phyloP scores from a whole-genome alignment of 2,888 invertebrate genomes.

The Ochlodes sylvanus region DNA sequence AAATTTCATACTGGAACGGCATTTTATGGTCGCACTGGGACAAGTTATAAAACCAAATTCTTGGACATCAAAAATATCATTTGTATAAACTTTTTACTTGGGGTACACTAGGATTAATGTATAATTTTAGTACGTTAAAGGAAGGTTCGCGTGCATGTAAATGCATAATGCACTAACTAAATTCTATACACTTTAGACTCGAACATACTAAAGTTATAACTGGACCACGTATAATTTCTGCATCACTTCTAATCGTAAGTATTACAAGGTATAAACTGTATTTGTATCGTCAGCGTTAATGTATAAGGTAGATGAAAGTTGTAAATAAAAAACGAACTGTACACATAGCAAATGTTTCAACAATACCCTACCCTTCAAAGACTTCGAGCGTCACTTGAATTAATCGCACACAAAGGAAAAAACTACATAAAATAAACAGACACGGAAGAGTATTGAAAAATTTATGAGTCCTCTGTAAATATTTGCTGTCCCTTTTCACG shows the following conservation, averaged over 20 bases:
- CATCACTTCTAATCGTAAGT: too few relatives aligned
- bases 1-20: conserved; percentile 27
- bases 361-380: conserved; percentile 15
- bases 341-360: conserved; percentile 5
- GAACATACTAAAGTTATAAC: too few relatives aligned
- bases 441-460: conserved; percentile 41
- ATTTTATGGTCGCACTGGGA: conserved; percentile 33
- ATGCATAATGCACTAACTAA: too few relatives aligned
- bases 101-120: too few relatives aligned
- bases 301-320: too few relatives aligned
- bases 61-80: conserved; percentile 26
- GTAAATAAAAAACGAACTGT: too few relatives aligned
- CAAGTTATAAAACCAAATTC: conserved; percentile 36
- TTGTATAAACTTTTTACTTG: conserved; percentile 18
- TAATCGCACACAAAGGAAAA: conserved; percentile 19
- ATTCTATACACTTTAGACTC: too few relatives aligned
- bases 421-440: conserved; percentile 28
- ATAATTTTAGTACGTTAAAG: too few relatives aligned
- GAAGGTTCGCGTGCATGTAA: too few relatives aligned
- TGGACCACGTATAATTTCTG: too few relatives aligned
- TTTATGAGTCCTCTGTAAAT: conserved; percentile 53
- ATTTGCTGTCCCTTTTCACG: conserved; percentile 50
- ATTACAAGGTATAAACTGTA: too few relatives aligned
- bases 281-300: too few relatives aligned
- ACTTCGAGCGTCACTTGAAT: conserved; percentile 9